Evolutionary conservation across 2,888 invertebrate genomes (phyloP), one percentile per base, ranked within the genome.

Genomic region (Gryllus longicercus): DNA sequence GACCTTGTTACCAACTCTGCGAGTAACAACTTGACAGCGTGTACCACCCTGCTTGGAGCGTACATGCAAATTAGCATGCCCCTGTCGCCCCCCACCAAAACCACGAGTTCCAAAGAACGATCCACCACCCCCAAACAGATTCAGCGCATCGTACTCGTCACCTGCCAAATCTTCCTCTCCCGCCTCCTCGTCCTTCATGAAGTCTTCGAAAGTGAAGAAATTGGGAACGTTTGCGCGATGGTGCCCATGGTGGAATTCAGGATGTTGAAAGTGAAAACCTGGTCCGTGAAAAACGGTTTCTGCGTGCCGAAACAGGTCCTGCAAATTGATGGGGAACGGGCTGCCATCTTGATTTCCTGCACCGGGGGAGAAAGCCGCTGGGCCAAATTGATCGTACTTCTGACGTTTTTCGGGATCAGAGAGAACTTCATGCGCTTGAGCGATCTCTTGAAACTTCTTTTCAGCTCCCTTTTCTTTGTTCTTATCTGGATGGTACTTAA

Each of bases 401-500:
- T 77, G 79, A 49, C 76, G 78, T 49, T 80, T 80, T 21, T 74
- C 80, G 11, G 80, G 75, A 50, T 80, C 80, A 2, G 81, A 80
- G n/a, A 83, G 79, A 51, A 81, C 80, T 75, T 82, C 82, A 74
- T 83, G 82, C 2, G 83, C 83, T 87, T 88, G 86, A 50, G 88
- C 88, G 82, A 89, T 88, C 84, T 89, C 87, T 77, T 87, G 84
- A 84, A 89, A 89, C 82, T 88, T 88, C 76, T 87, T 86, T 83
- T 89, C 87, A 3, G 89, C 89, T 50, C 84, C 85, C 76, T 86
- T 85, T 77, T 86, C 87, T 82, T 88, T 87, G 83, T 89, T 89
- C 83, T 87, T 88, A 83, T 89, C 89, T 14, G 89, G 89, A 83
- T 89, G 89, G 82, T 88, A 89, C 83, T 88, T 87, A 5, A 89